These are phyloP conservation scores for Euleptes europaea DNA, from an alignment of 2,113 vertebrate genomes.

Conservation along the genomic window DNA sequence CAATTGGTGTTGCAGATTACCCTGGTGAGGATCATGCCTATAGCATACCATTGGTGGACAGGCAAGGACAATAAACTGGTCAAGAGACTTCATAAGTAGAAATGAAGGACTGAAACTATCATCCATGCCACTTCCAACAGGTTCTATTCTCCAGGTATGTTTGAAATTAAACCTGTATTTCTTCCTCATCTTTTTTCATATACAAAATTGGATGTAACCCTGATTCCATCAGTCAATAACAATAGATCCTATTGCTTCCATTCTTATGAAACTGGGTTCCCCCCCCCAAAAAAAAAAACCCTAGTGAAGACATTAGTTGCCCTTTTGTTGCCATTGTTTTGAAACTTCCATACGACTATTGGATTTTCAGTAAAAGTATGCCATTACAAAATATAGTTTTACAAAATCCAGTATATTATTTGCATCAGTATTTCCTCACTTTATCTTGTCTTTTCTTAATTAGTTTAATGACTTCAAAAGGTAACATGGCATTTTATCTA, in stretches of 20 bases:
- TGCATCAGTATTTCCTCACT: background rate
- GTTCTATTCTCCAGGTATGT: background rate
- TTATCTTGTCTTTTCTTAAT: background rate
- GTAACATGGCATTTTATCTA: background rate
- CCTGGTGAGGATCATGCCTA: too few relatives aligned
- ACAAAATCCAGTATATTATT: background rate
- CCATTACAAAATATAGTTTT: background rate
- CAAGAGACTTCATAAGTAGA: background rate
- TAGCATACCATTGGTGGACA: background rate
- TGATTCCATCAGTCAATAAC: too few relatives aligned
- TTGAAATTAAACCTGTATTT: background rate
- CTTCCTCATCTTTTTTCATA: background rate
- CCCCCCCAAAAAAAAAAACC: background rate
- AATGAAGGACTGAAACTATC: background rate
- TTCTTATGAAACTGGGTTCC: background rate
- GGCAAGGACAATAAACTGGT: background rate
- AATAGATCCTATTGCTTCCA: too few relatives aligned
- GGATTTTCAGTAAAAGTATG: background rate
- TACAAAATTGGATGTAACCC: background rate
- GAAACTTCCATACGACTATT: background rate
- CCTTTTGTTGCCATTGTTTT: background rate
- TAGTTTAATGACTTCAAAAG: slow-evolving; percentile 5
- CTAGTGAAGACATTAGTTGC: background rate
- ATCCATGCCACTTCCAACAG: background rate
- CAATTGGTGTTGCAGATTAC: background rate